Evolutionary conservation across 2,797 vertebrate genomes (phyloP).

Genomic region (Anabas testudineus): DNA sequence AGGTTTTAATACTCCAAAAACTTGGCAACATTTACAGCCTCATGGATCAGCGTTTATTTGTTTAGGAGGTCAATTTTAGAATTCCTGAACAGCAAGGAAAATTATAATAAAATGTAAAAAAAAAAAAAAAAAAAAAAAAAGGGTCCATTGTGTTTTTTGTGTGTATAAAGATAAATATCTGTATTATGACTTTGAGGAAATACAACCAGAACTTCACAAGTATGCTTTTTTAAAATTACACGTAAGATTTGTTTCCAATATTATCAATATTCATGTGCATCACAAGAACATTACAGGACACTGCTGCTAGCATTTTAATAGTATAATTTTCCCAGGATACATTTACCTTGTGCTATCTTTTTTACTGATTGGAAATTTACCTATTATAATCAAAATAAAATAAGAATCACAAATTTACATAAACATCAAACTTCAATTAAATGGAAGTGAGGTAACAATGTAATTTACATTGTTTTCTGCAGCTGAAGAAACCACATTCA

Average conservation of each 20-base stretch:
- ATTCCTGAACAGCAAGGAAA: constrained; percentile 61
- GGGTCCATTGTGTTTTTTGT: neutral
- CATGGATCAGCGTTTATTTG: constrained; percentile 59
- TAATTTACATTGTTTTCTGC: no score
- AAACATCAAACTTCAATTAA: neutral
- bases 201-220: constrained; percentile 3
- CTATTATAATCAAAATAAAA: constrained; percentile 17
- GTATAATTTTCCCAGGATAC: constrained; percentile 9
- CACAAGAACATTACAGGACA: constrained; percentile 24
- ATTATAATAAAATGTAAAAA: constrained; percentile 70
- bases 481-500: neutral
- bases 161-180: neutral
- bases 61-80: constrained; percentile 61
- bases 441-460: constrained; percentile 6
- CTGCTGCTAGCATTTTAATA: constrained; percentile 26
- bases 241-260: constrained; percentile 49
- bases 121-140: constrained; percentile 18
- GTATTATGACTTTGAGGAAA: neutral
- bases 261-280: constrained; percentile 35
- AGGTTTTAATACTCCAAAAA: constrained; percentile 34
- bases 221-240: constrained; percentile 61
- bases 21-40: constrained; percentile 44
- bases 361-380: constrained; percentile 13
- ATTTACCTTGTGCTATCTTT: neutral
- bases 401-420: neutral